Conservation (phyloP, 2,113 vertebrate genomes). For the Aphelocoma coerulescens region DNA sequence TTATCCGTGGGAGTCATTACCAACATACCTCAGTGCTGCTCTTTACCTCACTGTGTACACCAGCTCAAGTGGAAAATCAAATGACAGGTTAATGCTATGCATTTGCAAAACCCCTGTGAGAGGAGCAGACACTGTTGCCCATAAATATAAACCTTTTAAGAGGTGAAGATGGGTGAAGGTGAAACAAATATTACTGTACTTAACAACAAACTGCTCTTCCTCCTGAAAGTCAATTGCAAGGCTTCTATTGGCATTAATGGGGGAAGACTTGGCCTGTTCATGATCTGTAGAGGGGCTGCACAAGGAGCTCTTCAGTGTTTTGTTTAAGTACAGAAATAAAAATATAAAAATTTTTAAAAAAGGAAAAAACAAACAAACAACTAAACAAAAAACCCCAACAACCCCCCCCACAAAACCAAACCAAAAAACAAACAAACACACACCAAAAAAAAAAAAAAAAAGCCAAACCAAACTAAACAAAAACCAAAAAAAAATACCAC, state of each 20-base stretch:
- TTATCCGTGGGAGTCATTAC: conserved; percentile 34
- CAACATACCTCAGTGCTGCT: neutral
- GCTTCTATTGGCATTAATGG: neutral
- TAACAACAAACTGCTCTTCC: neutral
- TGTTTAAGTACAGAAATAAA: neutral
- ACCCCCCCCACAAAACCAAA: neutral
- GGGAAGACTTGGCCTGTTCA: neutral
- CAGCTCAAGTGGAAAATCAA: conserved; percentile 65
- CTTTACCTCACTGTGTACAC: conserved; percentile 12
- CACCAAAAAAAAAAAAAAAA: neutral
- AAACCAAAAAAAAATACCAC: neutral
- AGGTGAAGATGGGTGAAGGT: conserved; percentile 11
- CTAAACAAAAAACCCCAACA: neutral
- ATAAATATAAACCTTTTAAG: neutral
- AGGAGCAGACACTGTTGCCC: neutral
- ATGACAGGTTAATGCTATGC: conserved; percentile 19
- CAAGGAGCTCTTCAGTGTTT: neutral
- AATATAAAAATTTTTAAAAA: neutral
- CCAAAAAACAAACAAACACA: neutral
- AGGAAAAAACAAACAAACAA: neutral
- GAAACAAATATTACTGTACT: conserved; percentile 10
- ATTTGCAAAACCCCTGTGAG: neutral
- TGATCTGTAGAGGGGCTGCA: neutral
- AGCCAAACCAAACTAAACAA: neutral
- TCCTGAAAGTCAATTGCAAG: neutral